phyloP scores from a whole-genome alignment of 2,113 vertebrate species.

The Grus americana region DNA sequence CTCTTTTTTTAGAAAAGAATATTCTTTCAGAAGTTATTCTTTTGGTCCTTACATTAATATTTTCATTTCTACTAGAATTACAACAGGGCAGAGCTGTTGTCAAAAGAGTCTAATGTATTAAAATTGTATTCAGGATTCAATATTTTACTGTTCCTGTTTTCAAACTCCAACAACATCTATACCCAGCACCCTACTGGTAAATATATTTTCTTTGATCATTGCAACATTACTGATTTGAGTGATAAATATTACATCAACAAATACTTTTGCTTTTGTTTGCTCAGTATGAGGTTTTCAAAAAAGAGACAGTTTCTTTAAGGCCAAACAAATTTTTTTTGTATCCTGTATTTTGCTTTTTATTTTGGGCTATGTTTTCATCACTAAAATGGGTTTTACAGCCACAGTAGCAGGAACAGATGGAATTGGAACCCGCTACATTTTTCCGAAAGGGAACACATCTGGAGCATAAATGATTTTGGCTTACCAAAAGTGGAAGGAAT shows the following conservation, averaged over 20 bases:
- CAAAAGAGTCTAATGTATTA: conserved; percentile 45
- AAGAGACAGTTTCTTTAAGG: conserved; percentile 4
- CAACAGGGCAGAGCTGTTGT: not conserved
- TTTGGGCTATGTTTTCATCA: not conserved
- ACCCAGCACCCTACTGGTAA: conserved; percentile 12
- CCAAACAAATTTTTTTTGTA: not conserved
- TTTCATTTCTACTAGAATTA: conserved; percentile 22
- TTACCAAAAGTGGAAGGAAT: not conserved
- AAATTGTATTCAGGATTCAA: conserved; percentile 54
- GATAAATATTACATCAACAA: conserved; percentile 61
- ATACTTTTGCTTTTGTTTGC: conserved; percentile 52
- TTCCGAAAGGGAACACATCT: not conserved
- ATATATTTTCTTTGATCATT: conserved; percentile 65
- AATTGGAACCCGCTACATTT: not conserved
- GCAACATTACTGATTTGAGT: conserved; percentile 37
- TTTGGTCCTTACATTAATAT: conserved; percentile 20
- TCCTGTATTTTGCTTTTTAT: not conserved
- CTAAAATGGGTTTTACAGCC: not conserved
- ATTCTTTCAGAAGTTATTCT: conserved; percentile 19
- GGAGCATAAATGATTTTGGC: not conserved
- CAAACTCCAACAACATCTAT: conserved; percentile 8
- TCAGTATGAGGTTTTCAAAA: conserved; percentile 39
- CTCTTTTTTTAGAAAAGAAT: not conserved
- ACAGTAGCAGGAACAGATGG: not conserved
- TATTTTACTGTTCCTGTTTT: conserved; percentile 28